A percentile compares a stretch with the other conserved stretches of the same genome.
phyloP scores from a whole-genome alignment of 2,888 invertebrate genomes.

The Eupithecia dodoneata region DNA sequence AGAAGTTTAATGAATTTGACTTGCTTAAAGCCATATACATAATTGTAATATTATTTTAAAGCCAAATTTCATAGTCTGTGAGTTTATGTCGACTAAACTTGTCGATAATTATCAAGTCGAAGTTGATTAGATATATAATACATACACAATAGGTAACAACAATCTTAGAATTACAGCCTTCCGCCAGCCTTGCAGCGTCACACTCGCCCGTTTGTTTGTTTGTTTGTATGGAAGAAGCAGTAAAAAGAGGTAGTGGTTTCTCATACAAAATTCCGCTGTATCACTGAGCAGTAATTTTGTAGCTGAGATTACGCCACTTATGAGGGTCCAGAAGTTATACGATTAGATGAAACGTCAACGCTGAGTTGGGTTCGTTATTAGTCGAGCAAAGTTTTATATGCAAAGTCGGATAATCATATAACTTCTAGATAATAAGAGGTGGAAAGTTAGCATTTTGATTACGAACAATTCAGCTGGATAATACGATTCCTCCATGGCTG shows the following conservation, averaged over 20 bases:
- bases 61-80: constrained; percentile 85
- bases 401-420: constrained; percentile 22
- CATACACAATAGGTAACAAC: constrained; percentile 81
- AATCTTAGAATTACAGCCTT: constrained; percentile 77
- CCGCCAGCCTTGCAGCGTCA: constrained; percentile 51
- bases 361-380: constrained; percentile 26
- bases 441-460: constrained; percentile 10
- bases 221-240: constrained; percentile 31
- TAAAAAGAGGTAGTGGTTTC: constrained; percentile 10
- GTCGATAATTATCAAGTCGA: constrained; percentile 78
- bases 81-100: constrained; percentile 76
- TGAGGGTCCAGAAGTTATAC: constrained; percentile 21
- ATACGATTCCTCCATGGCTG: constrained; percentile 29
- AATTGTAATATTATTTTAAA: constrained; percentile 81
- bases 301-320: constrained; percentile 18
- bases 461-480: constrained; percentile 12
- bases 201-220: constrained; percentile 42
- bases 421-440: constrained; percentile 6
- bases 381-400: constrained; percentile 13
- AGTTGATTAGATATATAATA: constrained; percentile 76
- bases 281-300: constrained; percentile 37
- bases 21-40: constrained; percentile 80
- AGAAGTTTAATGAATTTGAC: constrained; percentile 78
- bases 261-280: constrained; percentile 28
- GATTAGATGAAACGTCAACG: constrained; percentile 22